A percentile compares a stretch with the other conserved stretches of the same genome.
phyloP scores from a whole-genome alignment of 53 echinoderm and acorn worm genomes.

The Stichopus horrens region DNA sequence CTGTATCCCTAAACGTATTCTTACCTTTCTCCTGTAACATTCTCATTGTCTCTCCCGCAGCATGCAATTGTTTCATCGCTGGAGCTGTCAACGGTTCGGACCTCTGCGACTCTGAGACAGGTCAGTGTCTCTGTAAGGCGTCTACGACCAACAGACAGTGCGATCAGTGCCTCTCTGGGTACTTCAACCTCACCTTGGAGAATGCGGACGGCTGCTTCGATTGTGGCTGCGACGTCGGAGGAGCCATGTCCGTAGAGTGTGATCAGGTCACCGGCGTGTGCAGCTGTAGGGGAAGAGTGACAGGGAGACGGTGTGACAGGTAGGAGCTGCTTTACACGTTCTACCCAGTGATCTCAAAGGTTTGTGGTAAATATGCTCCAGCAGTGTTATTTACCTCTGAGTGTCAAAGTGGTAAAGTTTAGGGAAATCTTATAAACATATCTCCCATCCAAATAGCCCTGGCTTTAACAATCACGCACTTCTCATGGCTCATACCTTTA shows the following conservation, averaged over 20 bases:
- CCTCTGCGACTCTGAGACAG: conserved; percentile 67
- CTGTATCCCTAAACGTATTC: too few relatives aligned
- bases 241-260: conserved; percentile 61
- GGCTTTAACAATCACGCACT: too few relatives aligned
- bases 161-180: conserved; percentile 71
- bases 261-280: conserved; percentile 62
- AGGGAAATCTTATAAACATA: too few relatives aligned
- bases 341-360: too few relatives aligned
- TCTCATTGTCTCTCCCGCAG: conserved; percentile 27
- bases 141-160: conserved; percentile 59
- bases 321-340: neutral
- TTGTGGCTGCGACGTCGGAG: conserved; percentile 84
- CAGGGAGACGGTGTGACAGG: conserved; percentile 78
- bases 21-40: neutral
- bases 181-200: conserved; percentile 65
- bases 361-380: too few relatives aligned
- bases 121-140: conserved; percentile 88
- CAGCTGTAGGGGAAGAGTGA: conserved; percentile 60
- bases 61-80: conserved; percentile 69
- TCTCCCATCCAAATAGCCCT: too few relatives aligned
- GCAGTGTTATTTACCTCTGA: too few relatives aligned
- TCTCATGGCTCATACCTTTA: too few relatives aligned
- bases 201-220: conserved; percentile 67
- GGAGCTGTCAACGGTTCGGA: conserved; percentile 68
- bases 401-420: too few relatives aligned